phyloP scores from a whole-genome alignment of 2,113 vertebrate genomes.

The Megaleporinus macrocephalus region DNA sequence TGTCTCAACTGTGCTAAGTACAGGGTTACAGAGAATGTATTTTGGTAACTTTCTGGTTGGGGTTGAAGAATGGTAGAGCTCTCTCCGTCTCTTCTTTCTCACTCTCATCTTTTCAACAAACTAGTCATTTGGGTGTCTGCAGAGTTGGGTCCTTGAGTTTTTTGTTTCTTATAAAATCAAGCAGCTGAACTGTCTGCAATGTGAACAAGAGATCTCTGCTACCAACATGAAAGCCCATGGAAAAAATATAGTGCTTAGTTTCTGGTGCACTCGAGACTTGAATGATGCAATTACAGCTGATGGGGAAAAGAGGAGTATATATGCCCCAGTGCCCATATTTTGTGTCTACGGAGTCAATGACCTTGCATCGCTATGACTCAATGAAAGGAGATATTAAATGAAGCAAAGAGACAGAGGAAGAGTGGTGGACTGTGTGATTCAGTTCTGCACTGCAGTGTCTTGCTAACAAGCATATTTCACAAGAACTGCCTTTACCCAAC shows the following conservation, averaged over 20 bases:
- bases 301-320: neutral
- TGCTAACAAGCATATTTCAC: neutral
- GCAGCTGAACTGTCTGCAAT: neutral
- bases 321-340: neutral
- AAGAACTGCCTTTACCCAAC: neutral
- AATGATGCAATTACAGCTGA: slow-evolving; percentile 4
- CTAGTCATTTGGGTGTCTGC: neutral
- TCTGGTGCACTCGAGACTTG: neutral
- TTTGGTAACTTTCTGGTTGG: neutral
- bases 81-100: neutral
- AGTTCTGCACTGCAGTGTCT: neutral
- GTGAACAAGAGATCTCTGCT: neutral
- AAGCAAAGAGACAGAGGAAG: neutral
- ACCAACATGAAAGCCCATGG: neutral
- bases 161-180: too few relatives aligned
- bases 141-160: too few relatives aligned
- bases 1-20: too few relatives aligned
- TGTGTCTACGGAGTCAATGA: neutral
- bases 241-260: neutral
- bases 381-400: slow-evolving; percentile 6
- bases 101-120: neutral
- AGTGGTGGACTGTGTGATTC: neutral
- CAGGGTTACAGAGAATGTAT: neutral
- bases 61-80: neutral
- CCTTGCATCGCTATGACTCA: neutral